A percentile compares a stretch with the other conserved stretches of the same genome.
Conservation (phyloP, 2,888 invertebrate genomes). For the Laspeyria flexula region DNA sequence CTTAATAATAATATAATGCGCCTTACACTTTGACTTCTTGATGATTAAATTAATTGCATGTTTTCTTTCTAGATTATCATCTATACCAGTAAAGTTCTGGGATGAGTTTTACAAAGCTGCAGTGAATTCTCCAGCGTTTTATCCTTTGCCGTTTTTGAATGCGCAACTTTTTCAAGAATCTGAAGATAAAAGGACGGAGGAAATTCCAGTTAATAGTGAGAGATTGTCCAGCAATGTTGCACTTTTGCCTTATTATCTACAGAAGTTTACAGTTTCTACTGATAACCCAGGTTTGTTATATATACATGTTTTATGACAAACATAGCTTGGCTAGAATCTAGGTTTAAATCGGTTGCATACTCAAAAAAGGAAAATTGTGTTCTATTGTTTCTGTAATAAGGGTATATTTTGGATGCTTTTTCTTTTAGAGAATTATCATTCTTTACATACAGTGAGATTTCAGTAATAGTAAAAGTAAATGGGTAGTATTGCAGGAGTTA, state of each 20-base stretch:
- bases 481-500: too few relatives aligned
- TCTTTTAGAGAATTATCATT: too few relatives aligned
- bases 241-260: conserved; percentile 68
- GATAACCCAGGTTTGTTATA: conserved; percentile 53
- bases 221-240: conserved; percentile 68
- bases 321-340: too few relatives aligned
- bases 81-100: conserved; percentile 67
- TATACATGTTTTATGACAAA: not conserved
- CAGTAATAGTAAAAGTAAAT: too few relatives aligned
- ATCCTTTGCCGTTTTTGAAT: conserved; percentile 65
- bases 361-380: too few relatives aligned
- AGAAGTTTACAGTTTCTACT: conserved; percentile 62
- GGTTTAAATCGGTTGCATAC: too few relatives aligned
- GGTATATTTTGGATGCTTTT: too few relatives aligned
- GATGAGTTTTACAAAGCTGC: conserved; percentile 68
- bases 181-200: conserved; percentile 48
- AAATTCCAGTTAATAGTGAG: conserved; percentile 58
- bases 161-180: conserved; percentile 27
- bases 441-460: too few relatives aligned
- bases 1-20: too few relatives aligned
- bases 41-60: too few relatives aligned
- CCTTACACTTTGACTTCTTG: too few relatives aligned
- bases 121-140: conserved; percentile 64
- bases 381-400: too few relatives aligned
- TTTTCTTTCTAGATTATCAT: conserved; percentile 57